Evolutionary conservation across 2,113 vertebrate species (phyloP), one percentile per base, ranked within the genome.

Genomic region (Mobula hypostoma): DNA sequence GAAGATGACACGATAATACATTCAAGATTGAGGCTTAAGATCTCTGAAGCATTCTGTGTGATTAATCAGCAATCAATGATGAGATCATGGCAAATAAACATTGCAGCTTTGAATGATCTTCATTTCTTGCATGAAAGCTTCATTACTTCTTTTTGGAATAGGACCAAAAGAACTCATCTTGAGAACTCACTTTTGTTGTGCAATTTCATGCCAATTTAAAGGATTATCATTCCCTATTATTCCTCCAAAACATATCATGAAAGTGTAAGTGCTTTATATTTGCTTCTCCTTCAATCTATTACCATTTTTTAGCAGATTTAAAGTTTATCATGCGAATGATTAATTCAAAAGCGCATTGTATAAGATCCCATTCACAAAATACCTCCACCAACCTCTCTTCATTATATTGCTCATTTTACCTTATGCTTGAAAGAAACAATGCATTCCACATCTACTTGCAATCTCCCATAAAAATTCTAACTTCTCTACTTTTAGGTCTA

Each of bases 51-150:
- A 48, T 93, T 74, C 21, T 72, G 70, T 32, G 96, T 96, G 97
- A 97, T 96, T 96, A 97, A 96, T 97, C 96, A 96, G 95, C 95
- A 97, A 95, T 97, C 97, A 95, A 95, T 97, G 96, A 95, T 95
- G 95, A 95, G 97, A 96, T 96, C 97, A 96, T 95, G 96, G 96
- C 95, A 96, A 96, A 96, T 97, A 96, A 95, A 96, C 96, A 96
- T 96, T 21, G 36, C 12, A 56, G 19, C 70, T 74, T 74, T 72
- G 91, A 93, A 48, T 74, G 36, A 93, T 93, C 91, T 56, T 74
- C 91, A 29, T 36, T 48, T 93, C 91, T 48, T 74, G 19, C n/a
- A 93, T 74, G 91, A 74, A 74, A 93, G 91, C 91, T 29, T 93
- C 72, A 56, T 93, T 74, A 48, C 68, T 56, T 93, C 29, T n/a